Evolutionary conservation across 2,888 invertebrate species (phyloP).

Genomic region (Drosophila prostipennis): DNA sequence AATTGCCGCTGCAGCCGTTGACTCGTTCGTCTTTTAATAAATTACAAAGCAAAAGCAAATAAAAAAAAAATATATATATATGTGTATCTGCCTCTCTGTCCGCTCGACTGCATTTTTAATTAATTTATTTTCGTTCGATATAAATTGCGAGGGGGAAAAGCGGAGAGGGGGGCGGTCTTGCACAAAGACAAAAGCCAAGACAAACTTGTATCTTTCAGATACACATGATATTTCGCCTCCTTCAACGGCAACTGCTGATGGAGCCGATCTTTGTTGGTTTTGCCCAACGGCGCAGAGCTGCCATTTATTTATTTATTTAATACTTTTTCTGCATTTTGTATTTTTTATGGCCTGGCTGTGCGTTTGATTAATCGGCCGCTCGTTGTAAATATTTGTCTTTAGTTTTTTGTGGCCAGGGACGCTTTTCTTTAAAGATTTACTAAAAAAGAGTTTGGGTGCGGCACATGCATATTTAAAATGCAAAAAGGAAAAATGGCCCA

Average conservation of each 20-base stretch:
- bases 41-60: slow-evolving; percentile 33
- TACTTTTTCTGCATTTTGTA: slow-evolving; percentile 42
- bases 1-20: slow-evolving; percentile 33
- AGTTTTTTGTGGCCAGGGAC: slow-evolving; percentile 74
- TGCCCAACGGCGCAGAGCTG: slow-evolving; percentile 29
- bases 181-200: slow-evolving; percentile 78
- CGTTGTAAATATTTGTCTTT: slow-evolving; percentile 81
- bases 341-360: slow-evolving; percentile 28
- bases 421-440: background rate
- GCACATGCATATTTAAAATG: slow-evolving; percentile 31
- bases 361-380: slow-evolving; percentile 77
- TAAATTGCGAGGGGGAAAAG: slow-evolving; percentile 47
- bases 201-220: slow-evolving; percentile 73
- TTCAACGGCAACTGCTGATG: slow-evolving; percentile 46
- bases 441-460: slow-evolving; percentile 1
- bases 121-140: slow-evolving; percentile 78
- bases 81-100: slow-evolving; percentile 29
- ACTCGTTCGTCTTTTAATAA: slow-evolving; percentile 42
- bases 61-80: slow-evolving; percentile 9
- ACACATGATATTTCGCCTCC: slow-evolving; percentile 46
- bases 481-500: slow-evolving; percentile 35
- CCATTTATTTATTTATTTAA: slow-evolving; percentile 80
- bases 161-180: slow-evolving; percentile 37
- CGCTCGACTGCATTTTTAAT: slow-evolving; percentile 71
- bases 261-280: slow-evolving; percentile 50